Base-by-base conservation (phyloP, 2,888 invertebrate species). In the Nephrotoma appendiculata region DNA sequence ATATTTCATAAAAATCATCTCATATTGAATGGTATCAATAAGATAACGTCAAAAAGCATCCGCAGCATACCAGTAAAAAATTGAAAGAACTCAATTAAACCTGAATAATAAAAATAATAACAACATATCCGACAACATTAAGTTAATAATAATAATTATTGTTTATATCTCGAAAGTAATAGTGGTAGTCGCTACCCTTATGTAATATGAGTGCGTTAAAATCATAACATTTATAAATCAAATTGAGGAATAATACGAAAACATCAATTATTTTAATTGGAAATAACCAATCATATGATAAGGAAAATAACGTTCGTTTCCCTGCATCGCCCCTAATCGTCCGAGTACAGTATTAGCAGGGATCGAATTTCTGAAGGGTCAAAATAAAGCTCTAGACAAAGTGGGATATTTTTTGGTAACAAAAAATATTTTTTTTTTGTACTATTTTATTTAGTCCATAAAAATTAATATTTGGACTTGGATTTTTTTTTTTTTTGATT, bases 221-320 rank as follows among this genome's bases (percentile, higher is more conserved):
- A 71, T 31, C 71, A 71, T 71, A 71, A 71, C 71, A 71, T 71
- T 31, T 71, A 71, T 71, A 71, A 71, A 71, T 71, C 9, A 71
- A 71, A 57, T 19, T 9, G 57, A 57, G 7, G 15, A 84, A 84
- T 42, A 84, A 83, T n/a, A 42, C n/a, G 15, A 84, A 84, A 84
- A 84, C 84, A 84, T 84, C 84, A 84, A 84, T 84, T 84, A 84
- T 43, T 84, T 84, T 84, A 84, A 84, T 41, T 84, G 84, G 84
- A 84, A 84, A 84, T 43, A 84, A 84, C 84, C 84, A 84, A 84
- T 84, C 84, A 84, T 84, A 7, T 43, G 71, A 71, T 71, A 71
- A 44, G 44, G 44, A 44, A 44, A 44, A 71, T 19, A 71, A 31
- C 0, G 9, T 15, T 57, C 7, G n/a, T 15, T 57, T 57, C 7